Base-by-base conservation (phyloP, 53 echinoderm and acorn worm species). In the Zoroaster sp. region DNA sequence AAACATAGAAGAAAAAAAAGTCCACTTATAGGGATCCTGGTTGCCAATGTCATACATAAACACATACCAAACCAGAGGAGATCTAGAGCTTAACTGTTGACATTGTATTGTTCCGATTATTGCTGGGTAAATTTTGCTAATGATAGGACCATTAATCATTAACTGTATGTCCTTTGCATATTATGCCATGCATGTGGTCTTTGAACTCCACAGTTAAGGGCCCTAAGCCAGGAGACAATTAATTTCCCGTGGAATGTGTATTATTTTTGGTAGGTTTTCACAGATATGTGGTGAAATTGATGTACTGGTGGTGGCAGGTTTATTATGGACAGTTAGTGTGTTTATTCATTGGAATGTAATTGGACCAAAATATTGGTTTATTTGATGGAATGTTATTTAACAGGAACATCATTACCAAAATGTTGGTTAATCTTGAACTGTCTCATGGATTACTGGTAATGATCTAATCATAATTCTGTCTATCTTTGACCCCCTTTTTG, bases 61-160 rank as follows among this genome's bases (percentile, higher is more conserved):
- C 71, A 85, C 51, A 85, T 85, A 70, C 70, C 85, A 85, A 49
- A 51, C 71, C 52, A 32, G 15, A 47, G 85, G 21, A 28, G 71
- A 85, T 46, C 67, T 69, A 35, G 42, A 71, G 85, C 34, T 49
- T 17, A n/a, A 3, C 11, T 71, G 37, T 83, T 85, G 85, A 85
- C 71, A 35, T 49, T 35, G 70, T 31, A 37, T 71, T 71, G 71
- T 85, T 34, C 17, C 23, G 20, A 20, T 85, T 70, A 85, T 85
- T 85, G 85, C 85, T 69, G 46, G 85, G 85, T 85, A 85, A 85
- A 85, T 85, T 71, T 44, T 85, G 40, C 32, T 35, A 20, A 69
- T 51, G 71, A 85, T 69, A 85, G 10, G 66, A 36, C 28, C 67
- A 85, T 85, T 85, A 85, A 85, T 85, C 52, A 85, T 85, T 85